Percentiles rank a stretch among this genome's conserved stretches.
Evolutionary conservation across 1,140 invertebrate genomes (phyloP).

Genomic region (Pollicipes pollicipes): DNA sequence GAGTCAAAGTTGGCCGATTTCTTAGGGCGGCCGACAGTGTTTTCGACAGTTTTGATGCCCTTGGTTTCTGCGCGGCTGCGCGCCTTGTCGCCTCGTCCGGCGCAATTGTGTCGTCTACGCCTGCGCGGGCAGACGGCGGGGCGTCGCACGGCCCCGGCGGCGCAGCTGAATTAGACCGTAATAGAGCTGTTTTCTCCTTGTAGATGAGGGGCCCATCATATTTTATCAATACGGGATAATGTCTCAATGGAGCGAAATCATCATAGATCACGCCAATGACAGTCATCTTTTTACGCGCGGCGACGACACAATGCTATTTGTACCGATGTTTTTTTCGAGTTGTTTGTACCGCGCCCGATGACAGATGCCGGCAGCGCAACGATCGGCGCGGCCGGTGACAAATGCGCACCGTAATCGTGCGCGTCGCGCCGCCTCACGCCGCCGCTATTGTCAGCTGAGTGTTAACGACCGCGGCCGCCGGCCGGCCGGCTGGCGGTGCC

Average conservation of each 20-base stretch:
- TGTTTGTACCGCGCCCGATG: neutral
- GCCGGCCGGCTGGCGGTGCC: no score
- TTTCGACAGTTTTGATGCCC: neutral
- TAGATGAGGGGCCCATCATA: neutral
- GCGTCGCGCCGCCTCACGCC: neutral
- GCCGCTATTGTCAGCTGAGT: neutral
- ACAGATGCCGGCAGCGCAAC: neutral
- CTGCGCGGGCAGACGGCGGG: no score
- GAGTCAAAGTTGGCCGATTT: neutral
- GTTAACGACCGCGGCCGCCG: neutral
- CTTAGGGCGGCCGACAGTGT: neutral
- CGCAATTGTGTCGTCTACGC: neutral
- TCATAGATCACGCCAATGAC: neutral
- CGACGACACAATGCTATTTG: neutral
- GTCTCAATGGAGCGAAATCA: neutral
- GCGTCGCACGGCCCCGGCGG: no score
- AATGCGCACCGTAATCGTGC: neutral
- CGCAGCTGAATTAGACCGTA: neutral
- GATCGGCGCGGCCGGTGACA: neutral
- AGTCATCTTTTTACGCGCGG: neutral
- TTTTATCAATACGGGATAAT: slow-evolving; percentile 1
- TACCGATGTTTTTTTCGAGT: neutral
- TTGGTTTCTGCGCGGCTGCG: neutral
- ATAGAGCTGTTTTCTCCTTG: neutral
- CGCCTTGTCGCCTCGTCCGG: neutral